Evolutionary conservation across 2,888 invertebrate species (phyloP).

Genomic region (Belgica antarctica): DNA sequence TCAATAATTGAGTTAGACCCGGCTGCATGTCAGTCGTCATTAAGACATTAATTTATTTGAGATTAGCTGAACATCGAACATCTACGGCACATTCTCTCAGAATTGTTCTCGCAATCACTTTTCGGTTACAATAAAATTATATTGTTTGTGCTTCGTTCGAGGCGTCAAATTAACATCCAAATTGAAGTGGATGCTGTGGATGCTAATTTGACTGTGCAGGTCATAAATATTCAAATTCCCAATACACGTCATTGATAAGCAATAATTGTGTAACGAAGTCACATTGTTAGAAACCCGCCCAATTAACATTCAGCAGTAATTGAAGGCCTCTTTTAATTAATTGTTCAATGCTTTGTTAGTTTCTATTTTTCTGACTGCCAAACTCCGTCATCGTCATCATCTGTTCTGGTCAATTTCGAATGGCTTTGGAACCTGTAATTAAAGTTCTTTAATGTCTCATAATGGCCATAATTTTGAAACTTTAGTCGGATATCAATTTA

Average conservation of each 20-base stretch:
- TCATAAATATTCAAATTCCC: slow-evolving; percentile 6
- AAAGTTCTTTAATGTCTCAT: slow-evolving; percentile 41
- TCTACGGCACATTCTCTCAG: slow-evolving; percentile 5
- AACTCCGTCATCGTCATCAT: slow-evolving; percentile 26
- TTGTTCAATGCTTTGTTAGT: slow-evolving; percentile 5
- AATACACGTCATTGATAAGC: too few species aligned
- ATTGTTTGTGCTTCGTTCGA: too few species aligned
- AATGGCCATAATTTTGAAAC: slow-evolving; percentile 34
- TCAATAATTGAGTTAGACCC: slow-evolving; percentile 36
- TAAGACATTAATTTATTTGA: slow-evolving; percentile 43
- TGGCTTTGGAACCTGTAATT: slow-evolving; percentile 33
- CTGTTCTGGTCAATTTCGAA: slow-evolving; percentile 29
- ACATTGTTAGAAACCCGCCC: not conserved
- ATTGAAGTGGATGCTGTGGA: not conserved
- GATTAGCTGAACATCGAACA: not conserved
- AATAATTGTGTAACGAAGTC: slow-evolving; percentile 6
- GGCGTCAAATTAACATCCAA: not conserved
- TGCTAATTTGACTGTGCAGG: not conserved
- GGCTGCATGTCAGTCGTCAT: slow-evolving; percentile 22
- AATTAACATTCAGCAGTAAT: slow-evolving; percentile 6
- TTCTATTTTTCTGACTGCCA: not conserved
- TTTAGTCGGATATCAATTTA: too few species aligned
- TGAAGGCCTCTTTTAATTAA: not conserved
- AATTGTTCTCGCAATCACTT: slow-evolving; percentile 24
- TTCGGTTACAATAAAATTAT: slow-evolving; percentile 17